phyloP scores from a whole-genome alignment of 2,888 invertebrate genomes.

The Sepioteuthis lessoniana region DNA sequence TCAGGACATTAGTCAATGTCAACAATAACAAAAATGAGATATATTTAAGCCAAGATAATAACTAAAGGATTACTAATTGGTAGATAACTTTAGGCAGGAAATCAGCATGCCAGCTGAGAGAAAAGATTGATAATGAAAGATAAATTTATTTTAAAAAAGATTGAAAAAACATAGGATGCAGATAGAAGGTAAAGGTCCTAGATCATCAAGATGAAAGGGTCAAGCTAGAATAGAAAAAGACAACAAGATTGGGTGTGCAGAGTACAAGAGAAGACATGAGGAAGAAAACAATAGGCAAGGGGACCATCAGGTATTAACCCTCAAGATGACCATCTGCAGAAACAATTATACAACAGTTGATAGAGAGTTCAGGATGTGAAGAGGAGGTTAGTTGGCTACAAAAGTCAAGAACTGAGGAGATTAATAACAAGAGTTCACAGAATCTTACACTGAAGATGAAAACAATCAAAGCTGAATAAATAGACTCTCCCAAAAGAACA shows the following conservation, averaged over 20 bases:
- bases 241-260: too few species aligned
- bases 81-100: not conserved
- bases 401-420: not conserved
- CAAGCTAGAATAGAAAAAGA: not conserved
- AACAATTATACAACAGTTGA: not conserved
- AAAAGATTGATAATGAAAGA: not conserved
- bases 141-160: too few species aligned
- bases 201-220: not conserved
- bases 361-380: not conserved
- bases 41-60: too few species aligned
- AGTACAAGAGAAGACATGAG: too few species aligned
- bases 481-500: constrained; percentile 10
- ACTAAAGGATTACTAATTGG: not conserved
- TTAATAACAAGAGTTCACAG: not conserved
- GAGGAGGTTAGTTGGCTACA: not conserved
- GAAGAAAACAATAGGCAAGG: not conserved
- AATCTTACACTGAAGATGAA: not conserved
- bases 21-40: too few species aligned
- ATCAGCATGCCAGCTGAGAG: not conserved
- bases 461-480: not conserved
- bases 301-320: not conserved
- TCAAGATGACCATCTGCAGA: not conserved
- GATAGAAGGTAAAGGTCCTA: not conserved
- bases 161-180: not conserved
- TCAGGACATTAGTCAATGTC: too few species aligned